Base-by-base conservation (phyloP, 2,888 invertebrate species). In the Caenorhabditis sp. region DNA sequence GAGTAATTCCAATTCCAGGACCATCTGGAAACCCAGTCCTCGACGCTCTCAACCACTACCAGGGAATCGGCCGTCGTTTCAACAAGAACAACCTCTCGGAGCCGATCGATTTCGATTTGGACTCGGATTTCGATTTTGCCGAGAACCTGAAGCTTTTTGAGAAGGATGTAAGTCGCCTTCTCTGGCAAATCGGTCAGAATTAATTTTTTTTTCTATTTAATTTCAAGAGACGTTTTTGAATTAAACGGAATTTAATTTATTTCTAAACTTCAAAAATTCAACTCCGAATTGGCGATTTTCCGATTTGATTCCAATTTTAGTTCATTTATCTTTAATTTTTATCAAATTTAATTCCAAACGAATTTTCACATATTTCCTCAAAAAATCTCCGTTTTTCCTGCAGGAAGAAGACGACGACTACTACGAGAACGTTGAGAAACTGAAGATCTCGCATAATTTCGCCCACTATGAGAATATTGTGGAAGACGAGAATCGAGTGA, bases 381-480 rank as follows among this genome's bases (percentile, higher is more conserved):
- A n/a, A n/a, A n/a, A n/a, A n/a, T n/a, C n/a, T n/a, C n/a, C n/a
- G n/a, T 5, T 40, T 51, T 28, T 24, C 9, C 58, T 67, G 35
- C 50, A 87, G 85, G 69, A 80, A 15, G 62, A 67, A 22, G 88
- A 87, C 35, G 85, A 84, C 18, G 81, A 85, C 22, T 85, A 81
- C 72, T 87, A 78, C 60, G 86, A 87, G 51, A 77, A 64, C 5
- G 84, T 86, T 6, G 89, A 88, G 64, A 82, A 84, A 50, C 77
- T 84, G 47, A 87, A 88, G 35, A 60, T 82, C 62, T 84, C 86
- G 22, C 64, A 82, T 26, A 89, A 89, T 76, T 91, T 87, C 74
- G 87, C 87, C 8, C 88, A 91, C 74, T 88, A 90, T 69, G 90
- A 91, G 69, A 91, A 91, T 74, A 88, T 91, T 22, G 60, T 89